Base-by-base conservation (phyloP, 1,140 invertebrate species). In the Teleopsis dalmanni region DNA sequence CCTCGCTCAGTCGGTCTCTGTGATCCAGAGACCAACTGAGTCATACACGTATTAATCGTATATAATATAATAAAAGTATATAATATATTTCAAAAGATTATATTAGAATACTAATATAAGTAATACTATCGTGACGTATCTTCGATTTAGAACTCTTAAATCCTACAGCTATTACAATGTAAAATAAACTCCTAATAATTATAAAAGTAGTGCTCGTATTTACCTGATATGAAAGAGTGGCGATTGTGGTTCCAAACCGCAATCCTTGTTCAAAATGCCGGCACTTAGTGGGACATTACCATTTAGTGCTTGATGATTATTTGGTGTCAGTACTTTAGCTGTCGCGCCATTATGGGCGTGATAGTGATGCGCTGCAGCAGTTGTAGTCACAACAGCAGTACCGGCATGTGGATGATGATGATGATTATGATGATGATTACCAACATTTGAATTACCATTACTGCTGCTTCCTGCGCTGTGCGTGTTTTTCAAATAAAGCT, bases 401-500 rank as follows among this genome's bases (percentile, higher is more conserved):
- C 16, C 23, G 4, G 23, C n/a, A 19, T 42, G 40, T 18, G 23
- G 11, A 16, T 48, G 47, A 33, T 48, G 47, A n/a, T 48, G 47
- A 21, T 48, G 46, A 38, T 48, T 33, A 34, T 48, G 41, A 26
- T 34, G 34, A 36, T 45, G 41, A 50, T 46, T 27, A 46, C 27
- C 35, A 19, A 41, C 50, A 13, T 55, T 57, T 22, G 60, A 7
- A 16, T 26, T 27, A 18, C 33, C 18, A 8, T 34, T 22, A 48
- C 52, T 62, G 38, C 35, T 49, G 61, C 59, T 67, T 55, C 73
- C 56, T 46, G 65, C 60, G 56, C 63, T 60, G 35, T 48, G 57
- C 48, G 51, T 76, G 65, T 87, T 88, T 67, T 88, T 88, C 46
- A 88, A 80, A 60, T 85, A 88, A 21, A 89, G 72, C 62, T 87